Base-by-base conservation (phyloP, 1,140 invertebrate species). In the Atopsyche davidsoni region DNA sequence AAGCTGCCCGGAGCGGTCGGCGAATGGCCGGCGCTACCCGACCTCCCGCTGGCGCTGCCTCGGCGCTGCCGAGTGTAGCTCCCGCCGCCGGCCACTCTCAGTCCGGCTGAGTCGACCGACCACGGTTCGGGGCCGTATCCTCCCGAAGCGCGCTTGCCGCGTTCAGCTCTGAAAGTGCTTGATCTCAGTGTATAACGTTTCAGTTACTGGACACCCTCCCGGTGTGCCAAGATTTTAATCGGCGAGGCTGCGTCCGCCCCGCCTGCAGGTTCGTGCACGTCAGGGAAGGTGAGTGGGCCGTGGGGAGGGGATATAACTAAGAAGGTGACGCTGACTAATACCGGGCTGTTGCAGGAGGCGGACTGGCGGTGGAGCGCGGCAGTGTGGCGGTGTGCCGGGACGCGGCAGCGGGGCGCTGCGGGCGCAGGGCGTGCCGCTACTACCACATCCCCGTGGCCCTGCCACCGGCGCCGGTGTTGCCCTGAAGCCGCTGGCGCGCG, bases 191-290 rank as follows among this genome's bases (percentile, higher is more conserved):
- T 50, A 42, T 50, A 43, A 53, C 21, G 75, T 89, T 89, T 72
- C 85, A 96, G 92, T 95, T 95, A 90, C 92, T 93, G 92, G 92
- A 92, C 92, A 96, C 89, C 90, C 92, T 93, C 89, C 92, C 86
- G 89, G 91, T 93, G 86, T 96, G 89, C 92, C 91, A 87, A 89
- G 92, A 94, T 94, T 96, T 94, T 94, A 95, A 92, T 88, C 87
- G 87, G 76, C 89, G 90, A 78, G 83, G 89, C 76, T 93, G 89
- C 81, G 86, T 87, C 79, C 83, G 89, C 81, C 86, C 88, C 76
- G 86, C 87, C 80, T 94, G 90, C 86, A 91, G 89, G 82, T 92
- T 90, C 79, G 87, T 93, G 79, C 90, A 93, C 86, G 83, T 92
- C 76, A 80, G 87, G 79, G 88, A 92, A 83, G 89, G 90, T 94